phyloP scores from a whole-genome alignment of 2,797 vertebrate species.

The Ispidina picta region DNA sequence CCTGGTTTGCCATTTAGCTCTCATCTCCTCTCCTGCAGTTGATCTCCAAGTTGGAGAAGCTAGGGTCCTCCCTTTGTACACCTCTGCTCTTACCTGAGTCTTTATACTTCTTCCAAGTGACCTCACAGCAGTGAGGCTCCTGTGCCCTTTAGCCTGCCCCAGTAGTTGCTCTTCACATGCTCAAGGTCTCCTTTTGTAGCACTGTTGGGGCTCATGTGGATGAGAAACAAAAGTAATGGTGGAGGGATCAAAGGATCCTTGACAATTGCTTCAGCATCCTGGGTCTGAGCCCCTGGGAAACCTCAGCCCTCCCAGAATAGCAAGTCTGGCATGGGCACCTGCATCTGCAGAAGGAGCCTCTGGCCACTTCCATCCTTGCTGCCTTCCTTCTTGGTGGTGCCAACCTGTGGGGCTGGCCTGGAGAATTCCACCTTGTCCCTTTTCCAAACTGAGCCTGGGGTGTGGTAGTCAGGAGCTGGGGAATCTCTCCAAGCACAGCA shows the following conservation, averaged over 20 bases:
- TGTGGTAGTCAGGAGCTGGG: background rate
- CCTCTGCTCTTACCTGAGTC: background rate
- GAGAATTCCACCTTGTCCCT: background rate
- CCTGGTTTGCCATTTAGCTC: background rate
- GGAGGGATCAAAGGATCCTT: background rate
- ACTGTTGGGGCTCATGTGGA: fast-evolving
- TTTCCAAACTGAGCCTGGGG: background rate
- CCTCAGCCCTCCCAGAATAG: background rate
- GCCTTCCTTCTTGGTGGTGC: background rate
- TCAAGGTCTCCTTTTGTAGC: background rate
- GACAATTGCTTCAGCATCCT: background rate
- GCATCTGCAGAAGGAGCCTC: background rate
- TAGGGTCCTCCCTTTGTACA: background rate
- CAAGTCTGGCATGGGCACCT: fast-evolving
- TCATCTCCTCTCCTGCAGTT: background rate
- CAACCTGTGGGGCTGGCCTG: background rate
- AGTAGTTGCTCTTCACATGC: background rate
- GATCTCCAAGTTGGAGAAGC: background rate
- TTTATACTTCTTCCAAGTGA: background rate
- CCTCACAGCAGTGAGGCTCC: background rate
- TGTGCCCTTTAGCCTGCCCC: background rate
- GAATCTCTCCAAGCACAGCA: background rate
- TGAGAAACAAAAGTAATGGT: background rate
- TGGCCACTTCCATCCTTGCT: background rate
- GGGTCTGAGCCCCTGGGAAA: background rate